Evolutionary conservation across 2,888 invertebrate genomes (phyloP), one percentile per base, ranked within the genome.

Genomic region (Tupiocoris notatus): DNA sequence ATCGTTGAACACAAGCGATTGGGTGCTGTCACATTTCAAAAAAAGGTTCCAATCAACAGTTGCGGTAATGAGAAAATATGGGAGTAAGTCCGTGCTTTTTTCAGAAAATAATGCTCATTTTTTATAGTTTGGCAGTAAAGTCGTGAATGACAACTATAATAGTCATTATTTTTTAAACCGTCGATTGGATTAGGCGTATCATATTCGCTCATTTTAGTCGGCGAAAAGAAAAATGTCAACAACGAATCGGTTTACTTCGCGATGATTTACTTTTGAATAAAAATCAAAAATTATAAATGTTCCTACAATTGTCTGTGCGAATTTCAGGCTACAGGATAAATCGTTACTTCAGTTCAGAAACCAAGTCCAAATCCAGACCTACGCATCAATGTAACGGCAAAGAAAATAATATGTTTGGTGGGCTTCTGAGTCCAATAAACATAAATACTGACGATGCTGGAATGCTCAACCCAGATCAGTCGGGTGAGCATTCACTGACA

Each of bases 21-120:
- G 76, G 76, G 62, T 76, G n/a, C 63, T 76, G 7, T 76, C 76
- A n/a, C 64, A 70, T 58, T 76, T 76, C 63, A 76, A 68, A 62
- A 62, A 76, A 63, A 54, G 75, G 57, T 75, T 75, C 57, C 65
- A 75, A 25, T 75, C 65, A 22, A 75, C 75, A 3, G 75, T 75
- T 18, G 64, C 75, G 9, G 75, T 65, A 9, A 64, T 75, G 65
- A 64, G 75, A 25, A 75, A 75, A 65, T 68, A 70, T 65, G 76
- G 76, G 62, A 76, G 76, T 76, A 24, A 67, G 76, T 76, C 54
- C 67, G 21, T 23, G n/a, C n/a, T n/a, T n/a, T n/a, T n/a, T n/a
- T n/a, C n/a, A n/a, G n/a, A n/a, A n/a, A n/a, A n/a, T n/a, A n/a
- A n/a, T n/a, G n/a, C n/a, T n/a, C n/a, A n/a, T n/a, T n/a, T n/a